Evolutionary conservation across 2,797 vertebrate genomes (phyloP).

Genomic region (Dendrocincla fuliginosa): DNA sequence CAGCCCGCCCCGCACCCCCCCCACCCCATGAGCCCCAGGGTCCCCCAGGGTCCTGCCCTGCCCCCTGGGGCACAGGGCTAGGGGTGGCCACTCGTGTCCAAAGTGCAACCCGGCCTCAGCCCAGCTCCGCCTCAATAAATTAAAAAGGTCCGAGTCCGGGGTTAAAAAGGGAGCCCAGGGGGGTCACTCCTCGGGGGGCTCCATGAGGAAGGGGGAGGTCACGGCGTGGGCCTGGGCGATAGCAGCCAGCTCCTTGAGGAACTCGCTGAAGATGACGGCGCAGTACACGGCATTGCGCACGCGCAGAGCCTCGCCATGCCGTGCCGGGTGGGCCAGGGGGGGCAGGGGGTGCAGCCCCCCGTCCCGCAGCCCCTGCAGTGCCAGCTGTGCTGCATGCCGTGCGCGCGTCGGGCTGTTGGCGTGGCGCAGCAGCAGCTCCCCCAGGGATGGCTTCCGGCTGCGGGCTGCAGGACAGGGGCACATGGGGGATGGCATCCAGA

Average conservation of each 20-base stretch:
- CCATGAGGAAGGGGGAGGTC: constrained; percentile 84
- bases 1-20: background rate
- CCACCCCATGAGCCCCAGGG: background rate
- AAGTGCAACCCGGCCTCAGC: background rate
- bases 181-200: constrained; percentile 81
- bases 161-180: constrained; percentile 43
- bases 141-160: constrained; percentile 73
- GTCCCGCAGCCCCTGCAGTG: background rate
- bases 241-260: constrained; percentile 95
- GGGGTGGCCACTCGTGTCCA: background rate
- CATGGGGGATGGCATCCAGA: fast-evolving
- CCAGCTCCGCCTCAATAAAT: constrained; percentile 71
- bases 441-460: background rate
- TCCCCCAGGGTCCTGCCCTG: constrained; percentile 19
- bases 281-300: constrained; percentile 96
- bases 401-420: constrained; percentile 92
- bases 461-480: background rate
- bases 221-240: constrained; percentile 93
- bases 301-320: constrained; percentile 86
- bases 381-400: constrained; percentile 81
- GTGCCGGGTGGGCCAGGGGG: background rate
- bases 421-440: constrained; percentile 84
- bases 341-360: background rate
- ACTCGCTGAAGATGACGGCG: constrained; percentile 93
- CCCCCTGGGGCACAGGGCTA: background rate